phyloP scores from a whole-genome alignment of 2,888 invertebrate genomes.

The Chelonus formosanus region DNA sequence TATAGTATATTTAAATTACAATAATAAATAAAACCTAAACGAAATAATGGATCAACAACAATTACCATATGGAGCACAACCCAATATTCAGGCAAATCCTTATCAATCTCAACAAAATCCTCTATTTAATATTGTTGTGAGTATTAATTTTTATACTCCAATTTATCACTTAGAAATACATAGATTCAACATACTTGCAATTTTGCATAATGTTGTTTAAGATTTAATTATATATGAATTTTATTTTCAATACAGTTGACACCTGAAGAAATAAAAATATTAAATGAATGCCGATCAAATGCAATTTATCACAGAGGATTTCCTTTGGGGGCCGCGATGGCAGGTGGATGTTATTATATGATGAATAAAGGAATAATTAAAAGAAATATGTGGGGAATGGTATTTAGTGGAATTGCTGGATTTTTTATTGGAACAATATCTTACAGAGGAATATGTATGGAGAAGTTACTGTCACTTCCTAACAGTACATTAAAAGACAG shows the following conservation, averaged over 20 bases:
- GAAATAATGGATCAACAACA: too few relatives aligned
- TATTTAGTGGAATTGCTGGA: conserved; percentile 13
- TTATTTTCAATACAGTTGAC: conserved; percentile 1
- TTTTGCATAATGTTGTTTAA: too few relatives aligned
- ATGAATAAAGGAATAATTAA: conserved; percentile 23
- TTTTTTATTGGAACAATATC: conserved; percentile 26
- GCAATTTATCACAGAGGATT: conserved; percentile 20
- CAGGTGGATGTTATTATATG: conserved; percentile 13
- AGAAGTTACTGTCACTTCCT: conserved; percentile 28
- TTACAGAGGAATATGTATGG: conserved; percentile 26
- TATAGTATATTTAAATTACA: too few relatives aligned
- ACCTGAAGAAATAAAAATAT: conserved; percentile 16
- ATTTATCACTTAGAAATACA: not conserved
- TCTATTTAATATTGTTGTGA: too few relatives aligned
- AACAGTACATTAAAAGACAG: conserved; percentile 28
- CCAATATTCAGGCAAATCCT: too few relatives aligned
- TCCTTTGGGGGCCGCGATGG: conserved; percentile 7
- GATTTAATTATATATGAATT: too few relatives aligned
- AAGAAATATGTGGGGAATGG: not conserved
- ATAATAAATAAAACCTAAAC: too few relatives aligned
- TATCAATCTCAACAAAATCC: too few relatives aligned
- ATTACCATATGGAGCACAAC: too few relatives aligned
- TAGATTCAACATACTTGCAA: too few relatives aligned
- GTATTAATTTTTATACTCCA: too few relatives aligned
- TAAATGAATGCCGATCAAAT: conserved; percentile 28